Conservation (phyloP, 2,113 vertebrate genomes). For the Dipodomys ordii region DNA sequence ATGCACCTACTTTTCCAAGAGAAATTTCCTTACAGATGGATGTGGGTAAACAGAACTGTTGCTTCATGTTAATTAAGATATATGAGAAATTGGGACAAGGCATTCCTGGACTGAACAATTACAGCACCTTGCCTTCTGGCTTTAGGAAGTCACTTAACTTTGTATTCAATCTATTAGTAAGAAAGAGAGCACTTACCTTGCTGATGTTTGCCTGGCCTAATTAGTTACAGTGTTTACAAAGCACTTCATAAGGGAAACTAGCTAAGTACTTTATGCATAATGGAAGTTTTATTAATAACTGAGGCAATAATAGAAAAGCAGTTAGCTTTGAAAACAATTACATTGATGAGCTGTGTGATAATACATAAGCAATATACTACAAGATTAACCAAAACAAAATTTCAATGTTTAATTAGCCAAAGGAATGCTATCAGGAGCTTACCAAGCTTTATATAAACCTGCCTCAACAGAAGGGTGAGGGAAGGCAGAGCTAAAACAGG, state of each 20-base stretch:
- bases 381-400: neutral
- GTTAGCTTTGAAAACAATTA: conserved; percentile 40
- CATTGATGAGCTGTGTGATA: neutral
- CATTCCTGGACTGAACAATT: conserved; percentile 22
- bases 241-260: conserved; percentile 22
- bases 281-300: conserved; percentile 28
- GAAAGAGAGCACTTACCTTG: neutral
- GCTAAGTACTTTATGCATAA: conserved; percentile 40
- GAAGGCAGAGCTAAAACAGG: neutral
- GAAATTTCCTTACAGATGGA: conserved; percentile 70
- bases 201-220: conserved; percentile 1
- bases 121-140: neutral
- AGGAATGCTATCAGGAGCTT: neutral
- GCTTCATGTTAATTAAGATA: conserved; percentile 68
- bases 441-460: too few species aligned
- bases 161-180: neutral
- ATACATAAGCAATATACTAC: neutral
- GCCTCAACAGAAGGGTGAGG: accelerated
- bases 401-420: neutral
- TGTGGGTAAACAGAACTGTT: conserved; percentile 62
- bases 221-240: conserved; percentile 56
- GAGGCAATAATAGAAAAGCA: conserved; percentile 9
- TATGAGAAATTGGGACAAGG: neutral
- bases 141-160: neutral
- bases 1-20: conserved; percentile 78